Percentiles rank a stretch among this genome's conserved stretches.
These are phyloP conservation scores for Limulus polyphemus DNA, from an alignment of 2,888 invertebrate species.

Conservation along the genomic window DNA sequence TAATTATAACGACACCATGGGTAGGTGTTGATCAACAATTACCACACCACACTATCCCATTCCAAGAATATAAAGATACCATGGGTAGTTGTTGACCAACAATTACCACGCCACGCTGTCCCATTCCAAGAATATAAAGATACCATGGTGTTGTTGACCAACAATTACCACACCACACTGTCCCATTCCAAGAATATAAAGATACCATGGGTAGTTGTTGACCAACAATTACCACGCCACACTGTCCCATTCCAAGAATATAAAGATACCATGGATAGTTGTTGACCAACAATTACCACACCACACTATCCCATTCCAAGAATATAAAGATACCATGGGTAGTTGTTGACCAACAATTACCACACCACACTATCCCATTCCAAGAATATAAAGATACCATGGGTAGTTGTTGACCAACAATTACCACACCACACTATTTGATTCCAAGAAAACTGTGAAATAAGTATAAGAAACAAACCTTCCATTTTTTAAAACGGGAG, in stretches of 20 bases:
- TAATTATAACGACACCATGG: conserved; percentile 9
- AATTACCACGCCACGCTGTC: conserved; percentile 5
- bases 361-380: conserved; percentile 7
- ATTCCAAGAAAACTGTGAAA: conserved; percentile 7
- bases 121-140: conserved; percentile 9
- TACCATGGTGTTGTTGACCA: too few species aligned
- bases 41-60: conserved; percentile 6
- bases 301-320: conserved; percentile 11
- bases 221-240: conserved; percentile 4
- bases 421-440: conserved; percentile 4
- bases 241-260: conserved; percentile 10
- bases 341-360: conserved; percentile 6
- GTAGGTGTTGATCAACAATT: conserved; percentile 7
- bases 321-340: too few species aligned
- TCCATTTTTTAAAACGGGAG: not conserved
- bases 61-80: too few species aligned
- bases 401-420: conserved; percentile 8
- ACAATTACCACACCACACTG: conserved; percentile 4
- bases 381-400: conserved; percentile 9
- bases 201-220: too few species aligned
- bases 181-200: conserved; percentile 9
- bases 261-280: too few species aligned
- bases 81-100: too few species aligned
- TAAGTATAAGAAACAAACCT: conserved; percentile 10
- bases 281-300: conserved; percentile 4